Conservation (phyloP, 2,797 vertebrate species). For the Girardinus metallicus region DNA sequence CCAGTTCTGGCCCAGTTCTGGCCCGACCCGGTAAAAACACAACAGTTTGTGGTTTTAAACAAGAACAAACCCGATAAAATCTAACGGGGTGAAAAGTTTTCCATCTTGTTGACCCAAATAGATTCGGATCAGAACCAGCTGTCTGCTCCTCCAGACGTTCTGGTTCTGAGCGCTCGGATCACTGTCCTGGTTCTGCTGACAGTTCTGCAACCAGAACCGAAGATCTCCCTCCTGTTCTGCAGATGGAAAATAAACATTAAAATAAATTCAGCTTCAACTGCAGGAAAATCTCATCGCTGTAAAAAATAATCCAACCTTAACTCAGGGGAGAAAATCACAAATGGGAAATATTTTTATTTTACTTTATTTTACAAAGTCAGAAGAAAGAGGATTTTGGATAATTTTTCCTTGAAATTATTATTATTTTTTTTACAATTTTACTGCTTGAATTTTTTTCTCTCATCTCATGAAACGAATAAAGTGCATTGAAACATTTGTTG, state of each 20-base stretch:
- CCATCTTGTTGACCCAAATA: not conserved
- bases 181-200: not conserved
- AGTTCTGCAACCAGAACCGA: not conserved
- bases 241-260: not conserved
- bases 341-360: not conserved
- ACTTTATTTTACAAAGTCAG: not conserved
- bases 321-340: not conserved
- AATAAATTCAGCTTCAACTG: not conserved
- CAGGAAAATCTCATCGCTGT: not conserved
- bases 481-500: not conserved
- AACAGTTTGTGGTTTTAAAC: not conserved
- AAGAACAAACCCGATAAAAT: not conserved
- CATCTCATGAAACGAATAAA: not conserved
- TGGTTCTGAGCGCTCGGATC: no score
- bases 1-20: not conserved
- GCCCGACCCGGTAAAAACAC: not conserved
- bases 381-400: no score
- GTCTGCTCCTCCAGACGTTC: not conserved
- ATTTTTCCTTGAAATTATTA: no score
- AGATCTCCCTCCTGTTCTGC: not conserved
- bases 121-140: not conserved
- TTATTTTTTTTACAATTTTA: not conserved
- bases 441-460: no score
- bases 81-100: not conserved
- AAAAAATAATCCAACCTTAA: not conserved